Evolutionary conservation across 2,888 invertebrate genomes (phyloP).

Genomic region (Leptinotarsa tumamoca): DNA sequence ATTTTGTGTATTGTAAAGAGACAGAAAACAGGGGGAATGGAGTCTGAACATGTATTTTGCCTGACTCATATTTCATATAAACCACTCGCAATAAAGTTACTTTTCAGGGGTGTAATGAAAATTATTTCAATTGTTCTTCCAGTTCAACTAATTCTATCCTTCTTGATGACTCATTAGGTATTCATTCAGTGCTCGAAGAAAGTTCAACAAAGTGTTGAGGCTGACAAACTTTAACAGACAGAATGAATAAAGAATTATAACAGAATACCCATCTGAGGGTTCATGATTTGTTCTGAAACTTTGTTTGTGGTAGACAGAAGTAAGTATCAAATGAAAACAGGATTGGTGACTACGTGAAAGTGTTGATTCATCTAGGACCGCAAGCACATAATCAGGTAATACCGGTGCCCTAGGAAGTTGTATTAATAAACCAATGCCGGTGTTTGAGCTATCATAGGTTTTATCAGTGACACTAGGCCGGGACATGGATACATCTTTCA

Average conservation of each 20-base stretch:
- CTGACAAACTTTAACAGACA: not conserved
- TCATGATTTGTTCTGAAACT: not conserved
- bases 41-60: not conserved
- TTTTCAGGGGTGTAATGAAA: not conserved
- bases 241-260: not conserved
- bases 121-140: not conserved
- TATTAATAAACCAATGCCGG: too few relatives aligned
- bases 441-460: too few relatives aligned
- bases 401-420: too few relatives aligned
- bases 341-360: too few relatives aligned
- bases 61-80: not conserved
- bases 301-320: not conserved
- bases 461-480: too few relatives aligned
- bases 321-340: too few relatives aligned
- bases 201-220: constrained; percentile 1
- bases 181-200: not conserved
- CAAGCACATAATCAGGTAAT: too few relatives aligned
- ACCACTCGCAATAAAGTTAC: not conserved
- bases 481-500: too few relatives aligned
- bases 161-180: not conserved
- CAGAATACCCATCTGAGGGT: not conserved
- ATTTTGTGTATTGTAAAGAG: not conserved
- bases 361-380: too few relatives aligned
- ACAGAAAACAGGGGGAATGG: not conserved
- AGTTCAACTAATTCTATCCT: not conserved